A percentile compares a stretch with the other conserved stretches of the same genome.
Evolutionary conservation across 2,113 vertebrate genomes (phyloP).

Genomic region (Zootoca vivipara): DNA sequence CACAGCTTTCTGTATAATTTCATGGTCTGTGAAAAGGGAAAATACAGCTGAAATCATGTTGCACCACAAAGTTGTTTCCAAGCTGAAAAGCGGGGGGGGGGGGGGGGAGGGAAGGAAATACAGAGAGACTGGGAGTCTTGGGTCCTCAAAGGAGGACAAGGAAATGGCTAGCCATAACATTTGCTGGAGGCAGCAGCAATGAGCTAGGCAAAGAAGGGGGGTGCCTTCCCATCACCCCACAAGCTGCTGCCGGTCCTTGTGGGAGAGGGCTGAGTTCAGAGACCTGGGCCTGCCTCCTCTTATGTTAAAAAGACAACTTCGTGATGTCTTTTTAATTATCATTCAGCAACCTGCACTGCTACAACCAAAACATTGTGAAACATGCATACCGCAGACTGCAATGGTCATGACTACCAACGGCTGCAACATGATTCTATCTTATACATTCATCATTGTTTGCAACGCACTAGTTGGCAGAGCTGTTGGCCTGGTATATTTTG

Average conservation of each 20-base stretch:
- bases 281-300: background rate
- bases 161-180: background rate
- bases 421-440: background rate
- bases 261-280: background rate
- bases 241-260: background rate
- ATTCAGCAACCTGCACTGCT: background rate
- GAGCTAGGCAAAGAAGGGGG: background rate
- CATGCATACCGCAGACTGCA: background rate
- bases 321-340: background rate
- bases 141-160: background rate
- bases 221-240: background rate
- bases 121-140: background rate
- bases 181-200: too few species aligned
- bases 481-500: background rate
- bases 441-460: background rate
- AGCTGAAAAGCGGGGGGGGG: rapidly evolving
- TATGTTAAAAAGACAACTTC: background rate
- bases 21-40: background rate
- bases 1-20: background rate
- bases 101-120: background rate
- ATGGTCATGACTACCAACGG: background rate
- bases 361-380: background rate
- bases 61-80: background rate
- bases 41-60: background rate
- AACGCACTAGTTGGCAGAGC: background rate